Evolutionary conservation across 23 tunicate genomes (phyloP), one percentile per base, ranked within the genome.

Genomic region (Diplosoma virens): DNA sequence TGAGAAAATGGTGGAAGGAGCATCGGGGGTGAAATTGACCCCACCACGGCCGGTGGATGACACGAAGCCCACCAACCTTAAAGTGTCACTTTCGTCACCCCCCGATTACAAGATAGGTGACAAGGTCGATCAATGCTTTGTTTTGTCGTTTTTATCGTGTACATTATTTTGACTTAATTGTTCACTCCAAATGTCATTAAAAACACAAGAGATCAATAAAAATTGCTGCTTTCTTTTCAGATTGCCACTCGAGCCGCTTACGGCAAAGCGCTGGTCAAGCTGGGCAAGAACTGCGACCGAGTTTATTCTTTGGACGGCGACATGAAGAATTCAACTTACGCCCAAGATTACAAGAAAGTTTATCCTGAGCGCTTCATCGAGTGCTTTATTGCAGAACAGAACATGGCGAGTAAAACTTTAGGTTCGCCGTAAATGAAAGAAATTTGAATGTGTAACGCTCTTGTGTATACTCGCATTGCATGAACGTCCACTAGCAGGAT

Each of bases 341-440:
- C 99, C 0, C 83, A 73, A 32, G 99, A 94, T 25, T 94, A 89
- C 91, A 87, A 77, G 84, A 94, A 94, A 76, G 80, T 64, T 11
- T 83, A 28, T 71, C 99, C 99, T 30, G 99, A 82, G 34, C 79
- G 90, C 33, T 94, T 94, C 59, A 73, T 87, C 54, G 95, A 94
- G 58, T 94, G 99, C 71, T 94, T 86, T 64, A 94, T 94, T 47
- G 99, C 99, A n/a, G 99, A 94, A 37, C 99, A 94, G 67, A 87
- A 82, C 75, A 75, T 94, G 88, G 90, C 75, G 55, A 53, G 87
- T 66, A 58, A 56, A 23, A 56, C 52, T 45, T 45, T 45, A 11
- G 16, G 16, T n/a, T n/a, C n/a, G n/a, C n/a, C n/a, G n/a, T n/a
- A n/a, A n/a, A n/a, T n/a, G n/a, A n/a, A n/a, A n/a, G n/a, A n/a